phyloP scores from a whole-genome alignment of 2,797 vertebrate genomes.

The Rhynchotus rufescens region DNA sequence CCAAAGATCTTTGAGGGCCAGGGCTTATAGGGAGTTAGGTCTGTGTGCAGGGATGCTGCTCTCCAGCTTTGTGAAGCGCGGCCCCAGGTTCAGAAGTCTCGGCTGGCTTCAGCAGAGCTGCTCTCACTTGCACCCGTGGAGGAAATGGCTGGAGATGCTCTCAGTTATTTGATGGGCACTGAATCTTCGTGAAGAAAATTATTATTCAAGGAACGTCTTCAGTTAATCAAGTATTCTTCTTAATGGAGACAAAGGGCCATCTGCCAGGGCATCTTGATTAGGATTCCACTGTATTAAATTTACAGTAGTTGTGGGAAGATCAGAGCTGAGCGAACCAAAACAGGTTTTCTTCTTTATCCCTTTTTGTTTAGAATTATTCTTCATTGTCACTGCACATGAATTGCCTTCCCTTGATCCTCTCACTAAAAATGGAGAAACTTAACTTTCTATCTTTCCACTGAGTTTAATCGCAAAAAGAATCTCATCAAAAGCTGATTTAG shows the following conservation, averaged over 20 bases:
- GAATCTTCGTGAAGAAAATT: neutral
- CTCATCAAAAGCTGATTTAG: neutral
- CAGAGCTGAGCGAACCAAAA: neutral
- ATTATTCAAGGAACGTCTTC: neutral
- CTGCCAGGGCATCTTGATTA: neutral
- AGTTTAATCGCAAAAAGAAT: neutral
- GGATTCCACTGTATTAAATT: neutral
- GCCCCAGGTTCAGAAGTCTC: accelerated
- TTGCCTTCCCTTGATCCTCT: neutral
- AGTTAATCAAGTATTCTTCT: neutral
- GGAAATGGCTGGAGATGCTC: neutral
- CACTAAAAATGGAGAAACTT: neutral
- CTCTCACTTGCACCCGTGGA: accelerated
- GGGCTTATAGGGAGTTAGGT: neutral
- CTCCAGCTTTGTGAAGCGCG: neutral
- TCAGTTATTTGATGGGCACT: neutral
- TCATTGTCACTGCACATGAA: neutral
- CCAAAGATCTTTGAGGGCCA: neutral
- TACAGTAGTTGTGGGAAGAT: neutral
- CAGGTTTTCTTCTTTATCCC: neutral
- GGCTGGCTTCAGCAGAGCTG: neutral
- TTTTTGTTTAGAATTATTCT: neutral
- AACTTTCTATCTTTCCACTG: neutral
- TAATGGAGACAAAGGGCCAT: neutral
- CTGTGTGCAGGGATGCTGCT: neutral